Base-by-base conservation (phyloP, 1,140 invertebrate genomes). In the Radopholus similis region DNA sequence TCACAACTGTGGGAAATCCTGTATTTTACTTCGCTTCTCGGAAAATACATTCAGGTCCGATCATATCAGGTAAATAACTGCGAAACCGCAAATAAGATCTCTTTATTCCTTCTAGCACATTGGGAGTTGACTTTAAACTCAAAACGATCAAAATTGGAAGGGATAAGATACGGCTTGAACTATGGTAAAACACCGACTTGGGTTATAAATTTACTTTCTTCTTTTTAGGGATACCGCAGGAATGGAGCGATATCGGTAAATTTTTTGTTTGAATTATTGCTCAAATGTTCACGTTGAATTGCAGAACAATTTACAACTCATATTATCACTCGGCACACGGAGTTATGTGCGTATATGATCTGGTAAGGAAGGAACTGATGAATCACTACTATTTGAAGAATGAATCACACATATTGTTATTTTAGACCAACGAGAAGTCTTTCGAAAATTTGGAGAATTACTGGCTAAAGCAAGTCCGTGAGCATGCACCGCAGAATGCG, bases 401-500 rank as follows among this genome's bases (percentile, higher is more conserved):
- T 57, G 9, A 1, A 42, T 42, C 28, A n/a, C 40, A 42, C 9
- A n/a, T 1, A 11, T 44, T 21, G 35, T 5, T 8, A 15, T n/a
- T 62, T 62, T 59, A 51, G 62, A 65, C 53, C 0, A 70, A 76
- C 44, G 76, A 82, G 62, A 74, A 71, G 49, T 83, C 81, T 9
- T 81, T 81, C 42, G 81, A 83, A 55, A 81, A 81, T 70, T 66
- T 81, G 38, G 79, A 81, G 49, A 80, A 78, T 30, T 81, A 81
- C 47, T 81, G 79, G 79, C 68, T 81, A 8, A 82, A 75, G 53
- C 77, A 81, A 58, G 73, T 81, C 28, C 67, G 72, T 55, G 78
- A 77, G 30, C 75, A 81, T 40, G 79, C 79, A 15, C 79, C 79
- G 5, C 75, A 74, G 34, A 81, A 81, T 47, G 79, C 79, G 2